Evolutionary conservation across 2,797 vertebrate species (phyloP), one percentile per base, ranked within the genome.

Genomic region (Falco naumanni): DNA sequence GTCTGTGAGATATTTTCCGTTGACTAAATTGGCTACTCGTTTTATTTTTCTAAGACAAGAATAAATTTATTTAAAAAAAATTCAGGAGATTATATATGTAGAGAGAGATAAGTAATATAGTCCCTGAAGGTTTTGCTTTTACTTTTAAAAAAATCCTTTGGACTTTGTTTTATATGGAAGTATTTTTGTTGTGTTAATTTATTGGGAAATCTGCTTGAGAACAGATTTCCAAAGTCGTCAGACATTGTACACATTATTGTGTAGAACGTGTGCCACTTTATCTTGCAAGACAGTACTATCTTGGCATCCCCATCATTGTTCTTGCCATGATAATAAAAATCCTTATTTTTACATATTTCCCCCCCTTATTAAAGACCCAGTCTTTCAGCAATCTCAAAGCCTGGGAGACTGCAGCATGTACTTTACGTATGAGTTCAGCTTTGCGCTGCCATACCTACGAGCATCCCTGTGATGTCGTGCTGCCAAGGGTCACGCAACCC

Each of bases 11-110:
- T 97, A 59, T 80, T 93, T 97, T 97, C 93, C n/a, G 65, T 97
- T 97, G 86, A 94, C 86, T 95, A 97, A 97, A 97, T 97, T 96
- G 97, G 97, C 96, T 96, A 80, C 93, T 97, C 84, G 2, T 97
- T 97, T 97, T 98, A 96, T 97, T 98, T 97, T 98, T 97, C 97
- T 98, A 98, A 98, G 96, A 96, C 69, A 70, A 85, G 90, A 97
- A 88, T 94, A 97, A 97, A 97, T 97, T 97, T 98, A 98, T 97
- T 98, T 98, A 13, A 96, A 97, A 97, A 95, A 85, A 93, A 63
- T 87, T 96, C 96, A 97, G 97, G 97, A 97, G 96, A 96, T 97
- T 96, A 96, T 96, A 97, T 95, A 95, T 96, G 93, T 90, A 96
- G 96, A 95, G 95, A 96, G 82, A 96, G 90, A 96, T 24, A 91